Conservation (phyloP, 37 sponge, comb jelly and placozoan species). For the Ianthella basta region DNA sequence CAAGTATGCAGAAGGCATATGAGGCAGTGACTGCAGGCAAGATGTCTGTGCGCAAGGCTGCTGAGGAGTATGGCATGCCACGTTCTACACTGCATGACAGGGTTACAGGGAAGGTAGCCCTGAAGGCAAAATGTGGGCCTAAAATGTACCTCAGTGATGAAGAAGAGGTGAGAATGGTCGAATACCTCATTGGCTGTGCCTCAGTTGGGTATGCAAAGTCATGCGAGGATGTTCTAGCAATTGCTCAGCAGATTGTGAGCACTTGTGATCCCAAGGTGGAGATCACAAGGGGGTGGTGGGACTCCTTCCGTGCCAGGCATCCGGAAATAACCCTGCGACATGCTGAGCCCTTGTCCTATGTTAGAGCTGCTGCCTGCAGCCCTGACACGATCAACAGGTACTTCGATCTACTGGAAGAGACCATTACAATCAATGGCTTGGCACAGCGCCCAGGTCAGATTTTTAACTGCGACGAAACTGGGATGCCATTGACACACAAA, state of each 20-base stretch:
- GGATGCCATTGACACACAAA: constrained; percentile 2
- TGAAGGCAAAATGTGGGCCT: too few relatives aligned
- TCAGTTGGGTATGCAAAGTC: not conserved
- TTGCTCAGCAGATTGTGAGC: not conserved
- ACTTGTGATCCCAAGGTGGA: not conserved
- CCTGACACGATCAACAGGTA: not conserved
- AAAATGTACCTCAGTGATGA: too few relatives aligned
- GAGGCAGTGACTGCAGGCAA: too few relatives aligned
- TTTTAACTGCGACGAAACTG: constrained; percentile 4
- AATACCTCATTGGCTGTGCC: too few relatives aligned
- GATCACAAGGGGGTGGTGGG: constrained; percentile 22
- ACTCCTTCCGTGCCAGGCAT: constrained; percentile 2
- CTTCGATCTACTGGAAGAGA: constrained; percentile 1
- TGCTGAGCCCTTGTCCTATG: not conserved
- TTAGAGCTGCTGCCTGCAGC: not conserved
- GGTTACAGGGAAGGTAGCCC: too few relatives aligned
- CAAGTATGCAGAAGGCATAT: too few relatives aligned
- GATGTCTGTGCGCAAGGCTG: too few relatives aligned
- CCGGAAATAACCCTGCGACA: not conserved
- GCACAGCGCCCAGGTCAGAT: not conserved
- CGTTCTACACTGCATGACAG: too few relatives aligned
- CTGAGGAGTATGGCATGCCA: too few relatives aligned
- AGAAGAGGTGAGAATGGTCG: too few relatives aligned
- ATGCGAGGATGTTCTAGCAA: not conserved
- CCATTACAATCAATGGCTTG: not conserved